Base-by-base conservation (phyloP, 2,888 invertebrate species). In the Amiota minor region DNA sequence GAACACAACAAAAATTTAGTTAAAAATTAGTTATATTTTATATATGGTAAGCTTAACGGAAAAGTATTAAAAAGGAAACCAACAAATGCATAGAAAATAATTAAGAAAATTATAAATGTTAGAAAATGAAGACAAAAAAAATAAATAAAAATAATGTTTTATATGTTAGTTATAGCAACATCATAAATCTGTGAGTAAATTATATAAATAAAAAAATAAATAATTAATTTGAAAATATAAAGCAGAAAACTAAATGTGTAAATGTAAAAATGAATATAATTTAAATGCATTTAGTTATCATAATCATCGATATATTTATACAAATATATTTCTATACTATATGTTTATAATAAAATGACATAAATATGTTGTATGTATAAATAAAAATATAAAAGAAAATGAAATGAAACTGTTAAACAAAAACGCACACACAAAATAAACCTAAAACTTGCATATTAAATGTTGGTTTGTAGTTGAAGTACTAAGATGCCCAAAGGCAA, bases 241-340 rank as follows among this genome's bases (percentile, higher is more conserved):
- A 73, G 61, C 50, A 18, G 62, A 45, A 69, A 18, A 70, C 71
- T 61, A 65, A 62, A 73, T 14, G 9, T 64, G 35, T 55, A 70
- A 45, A 45, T 67, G 45, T 76, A 72, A 75, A 75, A 74, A 65
- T 75, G 73, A 69, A 68, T 74, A 75, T 77, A 61, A 78, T 77
- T 78, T 76, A 56, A 61, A 74, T 70, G 75, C 76, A 76, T 81
- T 81, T 76, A 76, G 74, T 74, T 79, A 77, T 50, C 78, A 76
- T 76, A 79, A 78, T 75, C 76, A 74, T 74, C 61, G 71, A 56
- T 74, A 77, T 75, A 73, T 35, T 35, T 35, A 35, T 35, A 35
- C 35, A 35, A 35, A 35, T 35, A 35, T 35, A 35, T 35, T 6
- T 35, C 6, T 77, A 71, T 74, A 77, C n/a, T 75, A 70, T 70